Evolutionary conservation across 2,797 vertebrate species (phyloP).

Genomic region (Ctenopoma kingsleyae): DNA sequence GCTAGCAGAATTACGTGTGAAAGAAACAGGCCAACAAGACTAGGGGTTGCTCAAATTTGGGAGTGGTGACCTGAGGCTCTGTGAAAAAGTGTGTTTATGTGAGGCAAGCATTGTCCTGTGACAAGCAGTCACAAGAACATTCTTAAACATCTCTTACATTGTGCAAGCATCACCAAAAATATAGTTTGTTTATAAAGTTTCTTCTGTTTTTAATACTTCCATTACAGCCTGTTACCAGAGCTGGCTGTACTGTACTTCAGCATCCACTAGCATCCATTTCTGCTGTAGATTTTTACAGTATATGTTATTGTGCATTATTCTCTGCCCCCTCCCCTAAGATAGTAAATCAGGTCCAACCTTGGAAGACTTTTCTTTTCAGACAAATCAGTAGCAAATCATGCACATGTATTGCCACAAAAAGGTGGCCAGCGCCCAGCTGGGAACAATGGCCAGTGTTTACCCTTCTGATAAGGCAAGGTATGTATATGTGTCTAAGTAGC

Average conservation of each 20-base stretch:
- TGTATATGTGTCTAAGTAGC: conserved; percentile 4
- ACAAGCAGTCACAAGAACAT: conserved; percentile 16
- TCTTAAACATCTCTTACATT: conserved; percentile 11
- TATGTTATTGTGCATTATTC: conserved; percentile 8
- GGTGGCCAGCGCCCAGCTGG: conserved; percentile 44
- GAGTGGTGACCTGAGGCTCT: conserved; percentile 72
- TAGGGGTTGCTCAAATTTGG: conserved; percentile 55
- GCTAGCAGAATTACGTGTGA: conserved; percentile 27
- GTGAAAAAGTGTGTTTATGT: conserved; percentile 20
- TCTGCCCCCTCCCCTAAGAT: not conserved
- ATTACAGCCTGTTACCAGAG: not conserved
- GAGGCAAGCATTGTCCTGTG: conserved; percentile 46
- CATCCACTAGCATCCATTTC: not conserved
- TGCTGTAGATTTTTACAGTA: not conserved
- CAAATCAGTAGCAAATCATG: conserved; percentile 32
- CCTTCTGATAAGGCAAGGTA: conserved; percentile 36
- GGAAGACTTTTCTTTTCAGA: conserved; percentile 16
- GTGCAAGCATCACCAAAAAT: conserved; percentile 24
- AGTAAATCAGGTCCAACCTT: conserved; percentile 40
- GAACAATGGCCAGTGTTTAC: conserved; percentile 56
- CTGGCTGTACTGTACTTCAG: not conserved
- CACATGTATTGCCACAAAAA: conserved; percentile 26
- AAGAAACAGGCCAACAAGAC: conserved; percentile 32
- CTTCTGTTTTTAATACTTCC: not conserved
- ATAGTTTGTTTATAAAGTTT: not conserved